These are phyloP conservation scores for Leptodactylus fuscus DNA, from an alignment of 2,113 vertebrate genomes.

Conservation along the genomic window DNA sequence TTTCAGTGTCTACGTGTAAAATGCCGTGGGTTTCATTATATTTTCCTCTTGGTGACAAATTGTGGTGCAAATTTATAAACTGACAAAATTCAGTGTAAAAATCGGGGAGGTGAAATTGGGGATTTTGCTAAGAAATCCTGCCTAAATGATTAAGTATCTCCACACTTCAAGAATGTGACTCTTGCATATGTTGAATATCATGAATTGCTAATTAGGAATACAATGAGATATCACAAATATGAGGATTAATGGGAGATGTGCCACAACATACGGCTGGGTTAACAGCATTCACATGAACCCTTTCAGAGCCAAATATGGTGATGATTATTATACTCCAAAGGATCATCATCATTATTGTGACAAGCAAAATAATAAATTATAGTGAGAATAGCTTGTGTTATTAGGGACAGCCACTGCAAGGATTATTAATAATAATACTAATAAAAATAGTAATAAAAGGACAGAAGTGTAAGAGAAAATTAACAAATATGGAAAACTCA, in stretches of 20 bases:
- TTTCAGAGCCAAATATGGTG: neutral
- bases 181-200: conserved; percentile 55
- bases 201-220: conserved; percentile 37
- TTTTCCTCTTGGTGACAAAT: conserved; percentile 61
- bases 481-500: no score
- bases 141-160: conserved; percentile 65
- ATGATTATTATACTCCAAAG: neutral
- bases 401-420: no score
- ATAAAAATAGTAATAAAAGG: no score
- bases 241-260: neutral
- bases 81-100: conserved; percentile 80
- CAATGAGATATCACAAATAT: conserved; percentile 25
- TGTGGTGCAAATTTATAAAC: conserved; percentile 81
- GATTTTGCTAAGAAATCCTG: conserved; percentile 69
- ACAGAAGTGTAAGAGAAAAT: no score
- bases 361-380: neutral
- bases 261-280: neutral
- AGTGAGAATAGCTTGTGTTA: no score
- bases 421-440: no score
- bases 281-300: neutral
- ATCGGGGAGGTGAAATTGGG: conserved; percentile 68
- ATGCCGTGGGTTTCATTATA: conserved; percentile 68
- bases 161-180: conserved; percentile 63
- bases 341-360: neutral
- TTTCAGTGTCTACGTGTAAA: conserved; percentile 81